phyloP scores from a whole-genome alignment of 2,113 vertebrate species.

The Lasiurus cinereus region DNA sequence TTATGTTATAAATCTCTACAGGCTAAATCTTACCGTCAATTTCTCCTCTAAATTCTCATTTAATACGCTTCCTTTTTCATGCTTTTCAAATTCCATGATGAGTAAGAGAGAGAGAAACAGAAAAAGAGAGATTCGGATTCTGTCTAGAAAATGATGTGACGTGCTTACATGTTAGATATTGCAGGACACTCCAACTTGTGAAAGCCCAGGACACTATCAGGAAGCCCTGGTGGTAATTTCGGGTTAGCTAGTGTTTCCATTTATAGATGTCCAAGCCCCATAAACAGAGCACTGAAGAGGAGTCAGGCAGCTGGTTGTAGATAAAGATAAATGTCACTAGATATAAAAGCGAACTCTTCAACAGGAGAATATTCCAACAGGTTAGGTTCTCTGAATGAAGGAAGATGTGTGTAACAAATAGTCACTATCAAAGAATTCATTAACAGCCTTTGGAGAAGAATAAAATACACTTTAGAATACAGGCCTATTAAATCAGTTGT shows the following conservation, averaged over 20 bases:
- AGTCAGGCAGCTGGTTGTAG: slow-evolving; percentile 89
- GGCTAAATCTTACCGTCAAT: slow-evolving; percentile 87
- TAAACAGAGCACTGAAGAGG: slow-evolving; percentile 92
- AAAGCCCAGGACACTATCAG: slow-evolving; percentile 87
- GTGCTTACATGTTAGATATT: slow-evolving; percentile 85
- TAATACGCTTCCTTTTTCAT: slow-evolving; percentile 78
- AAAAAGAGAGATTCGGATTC: slow-evolving; percentile 67
- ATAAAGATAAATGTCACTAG: slow-evolving; percentile 89
- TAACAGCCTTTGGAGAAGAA: background rate
- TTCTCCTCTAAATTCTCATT: slow-evolving; percentile 80
- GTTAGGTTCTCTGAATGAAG: slow-evolving; percentile 28
- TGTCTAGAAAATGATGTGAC: slow-evolving; percentile 82
- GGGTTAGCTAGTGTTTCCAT: slow-evolving; percentile 92
- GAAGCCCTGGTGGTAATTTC: slow-evolving; percentile 87
- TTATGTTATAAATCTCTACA: slow-evolving; percentile 48
- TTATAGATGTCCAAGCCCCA: slow-evolving; percentile 94
- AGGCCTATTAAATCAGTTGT: background rate
- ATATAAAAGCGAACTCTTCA: slow-evolving; percentile 79
- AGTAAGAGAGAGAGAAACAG: slow-evolving; percentile 50
- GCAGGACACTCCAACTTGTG: slow-evolving; percentile 83
- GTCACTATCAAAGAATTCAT: slow-evolving; percentile 39
- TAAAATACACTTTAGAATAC: slow-evolving; percentile 22
- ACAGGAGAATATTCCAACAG: slow-evolving; percentile 62
- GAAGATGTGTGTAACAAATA: slow-evolving; percentile 41
- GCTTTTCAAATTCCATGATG: slow-evolving; percentile 88